These are phyloP conservation scores for Catocala nupta DNA, from an alignment of 2,888 invertebrate genomes.

Conservation along the genomic window DNA sequence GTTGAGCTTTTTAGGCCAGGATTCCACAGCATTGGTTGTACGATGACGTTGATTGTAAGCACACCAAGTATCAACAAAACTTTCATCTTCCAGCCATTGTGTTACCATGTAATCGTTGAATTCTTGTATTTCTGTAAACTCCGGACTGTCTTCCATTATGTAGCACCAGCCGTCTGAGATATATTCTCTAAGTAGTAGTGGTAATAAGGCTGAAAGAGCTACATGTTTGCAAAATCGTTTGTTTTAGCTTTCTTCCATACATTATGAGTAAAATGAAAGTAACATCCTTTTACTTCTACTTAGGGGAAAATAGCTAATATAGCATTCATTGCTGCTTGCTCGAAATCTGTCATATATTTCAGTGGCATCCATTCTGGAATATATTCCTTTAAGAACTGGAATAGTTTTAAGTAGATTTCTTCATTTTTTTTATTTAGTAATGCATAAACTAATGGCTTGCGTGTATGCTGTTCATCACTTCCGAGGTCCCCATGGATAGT, in stretches of 20 bases:
- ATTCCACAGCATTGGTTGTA: conserved; percentile 21
- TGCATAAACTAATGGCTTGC: conserved; percentile 9
- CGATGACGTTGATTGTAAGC: conserved; percentile 12
- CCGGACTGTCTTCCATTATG: conserved; percentile 18
- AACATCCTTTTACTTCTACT: conserved; percentile 9
- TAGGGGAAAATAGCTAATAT: conserved; percentile 3
- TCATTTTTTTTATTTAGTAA: conserved; percentile 8
- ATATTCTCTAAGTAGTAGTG: conserved; percentile 18
- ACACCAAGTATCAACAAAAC: conserved; percentile 17
- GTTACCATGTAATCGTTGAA: conserved; percentile 17
- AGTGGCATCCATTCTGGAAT: conserved; percentile 10
- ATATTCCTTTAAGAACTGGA: conserved; percentile 9
- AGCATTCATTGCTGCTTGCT: conserved; percentile 13
- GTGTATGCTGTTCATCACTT: conserved; percentile 17
- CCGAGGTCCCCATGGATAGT: conserved; percentile 19
- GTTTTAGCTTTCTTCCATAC: conserved; percentile 9
- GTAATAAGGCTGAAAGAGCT: conserved; percentile 17
- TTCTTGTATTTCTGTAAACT: conserved; percentile 2
- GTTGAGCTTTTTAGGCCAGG: conserved; percentile 23
- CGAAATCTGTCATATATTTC: conserved; percentile 13
- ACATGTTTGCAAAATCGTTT: conserved; percentile 2
- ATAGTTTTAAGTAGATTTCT: conserved; percentile 2
- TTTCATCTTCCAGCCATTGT: conserved; percentile 17
- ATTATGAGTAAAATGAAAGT: not conserved
- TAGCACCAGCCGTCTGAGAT: conserved; percentile 21